These are phyloP conservation scores for Hipposideros larvatus DNA, from an alignment of 2,797 vertebrate genomes.

Conservation along the genomic window DNA sequence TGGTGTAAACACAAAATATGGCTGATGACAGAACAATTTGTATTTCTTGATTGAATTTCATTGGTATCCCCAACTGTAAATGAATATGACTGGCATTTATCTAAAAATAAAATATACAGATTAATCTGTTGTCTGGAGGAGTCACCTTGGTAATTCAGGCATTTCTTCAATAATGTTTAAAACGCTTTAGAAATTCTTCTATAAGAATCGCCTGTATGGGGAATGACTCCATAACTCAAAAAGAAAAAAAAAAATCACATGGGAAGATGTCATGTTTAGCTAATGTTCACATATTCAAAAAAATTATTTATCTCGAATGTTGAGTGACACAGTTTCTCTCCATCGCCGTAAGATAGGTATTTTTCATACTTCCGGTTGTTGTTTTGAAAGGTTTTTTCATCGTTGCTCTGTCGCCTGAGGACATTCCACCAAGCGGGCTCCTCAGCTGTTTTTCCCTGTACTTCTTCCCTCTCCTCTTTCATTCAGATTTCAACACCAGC, in stretches of 20 bases:
- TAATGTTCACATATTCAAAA: background rate
- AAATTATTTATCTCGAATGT: background rate
- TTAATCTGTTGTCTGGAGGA: background rate
- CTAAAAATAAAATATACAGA: background rate
- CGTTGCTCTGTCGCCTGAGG: background rate
- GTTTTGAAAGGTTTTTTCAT: background rate
- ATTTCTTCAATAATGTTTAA: background rate
- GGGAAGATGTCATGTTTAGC: background rate
- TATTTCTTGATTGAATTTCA: background rate
- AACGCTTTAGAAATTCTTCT: background rate
- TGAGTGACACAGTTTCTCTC: background rate
- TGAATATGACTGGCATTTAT: slow-evolving; percentile 8
- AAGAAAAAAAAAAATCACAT: background rate
- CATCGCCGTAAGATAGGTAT: background rate
- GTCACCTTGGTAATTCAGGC: background rate
- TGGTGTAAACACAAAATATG: background rate
- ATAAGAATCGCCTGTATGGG: background rate
- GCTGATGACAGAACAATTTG: background rate
- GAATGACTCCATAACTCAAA: background rate
- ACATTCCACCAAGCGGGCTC: background rate
- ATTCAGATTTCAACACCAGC: background rate
- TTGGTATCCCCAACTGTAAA: background rate
- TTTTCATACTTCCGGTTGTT: background rate
- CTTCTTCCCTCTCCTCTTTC: background rate
- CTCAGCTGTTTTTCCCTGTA: background rate